Conservation (phyloP, 2,113 vertebrate species). For the Phylloscopus whistleri region DNA sequence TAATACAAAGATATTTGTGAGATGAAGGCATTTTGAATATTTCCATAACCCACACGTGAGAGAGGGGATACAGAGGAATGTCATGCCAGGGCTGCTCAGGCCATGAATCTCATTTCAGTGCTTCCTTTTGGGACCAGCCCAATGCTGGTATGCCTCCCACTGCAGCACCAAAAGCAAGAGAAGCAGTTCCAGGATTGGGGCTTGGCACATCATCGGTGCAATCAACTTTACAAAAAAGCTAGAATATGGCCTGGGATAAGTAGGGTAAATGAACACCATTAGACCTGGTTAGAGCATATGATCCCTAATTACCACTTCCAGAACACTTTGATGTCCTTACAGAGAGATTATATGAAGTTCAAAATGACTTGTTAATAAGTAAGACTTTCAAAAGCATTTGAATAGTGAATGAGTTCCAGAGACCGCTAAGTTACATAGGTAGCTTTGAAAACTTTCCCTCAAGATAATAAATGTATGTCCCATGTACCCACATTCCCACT, state of each 20-base stretch:
- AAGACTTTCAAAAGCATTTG: slow-evolving; percentile 18
- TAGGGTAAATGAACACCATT: background rate
- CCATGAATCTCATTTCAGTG: background rate
- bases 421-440: background rate
- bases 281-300: background rate
- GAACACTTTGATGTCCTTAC: background rate
- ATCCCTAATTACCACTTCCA: background rate
- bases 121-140: background rate
- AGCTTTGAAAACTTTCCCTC: background rate
- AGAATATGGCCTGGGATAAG: background rate
- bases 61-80: background rate
- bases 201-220: background rate
- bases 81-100: background rate
- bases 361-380: background rate
- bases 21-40: background rate
- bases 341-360: background rate
- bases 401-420: slow-evolving; percentile 1
- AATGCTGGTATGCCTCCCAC: background rate
- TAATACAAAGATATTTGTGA: background rate
- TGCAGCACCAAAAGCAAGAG: background rate
- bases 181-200: background rate
- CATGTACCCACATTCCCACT: background rate
- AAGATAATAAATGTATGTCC: background rate
- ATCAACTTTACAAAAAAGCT: background rate
- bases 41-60: background rate